A percentile compares a stretch with the other conserved stretches of the same genome.
These are phyloP conservation scores for Oopsacas minuta DNA, from an alignment of 37 sponge, comb jelly and placozoan genomes.

Conservation along the genomic window DNA sequence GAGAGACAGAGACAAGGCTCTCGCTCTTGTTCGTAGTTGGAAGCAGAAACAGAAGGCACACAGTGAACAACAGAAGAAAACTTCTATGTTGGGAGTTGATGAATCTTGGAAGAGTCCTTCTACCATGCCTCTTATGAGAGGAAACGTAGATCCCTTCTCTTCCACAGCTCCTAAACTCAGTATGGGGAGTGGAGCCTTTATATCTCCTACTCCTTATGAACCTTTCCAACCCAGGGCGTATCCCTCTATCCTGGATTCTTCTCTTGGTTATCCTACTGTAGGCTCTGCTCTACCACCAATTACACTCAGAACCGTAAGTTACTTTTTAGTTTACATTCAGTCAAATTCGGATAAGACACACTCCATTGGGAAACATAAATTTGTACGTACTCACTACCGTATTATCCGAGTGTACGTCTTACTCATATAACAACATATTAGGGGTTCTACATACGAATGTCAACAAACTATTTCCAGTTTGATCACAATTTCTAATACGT, in stretches of 20 bases:
- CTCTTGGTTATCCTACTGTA: background rate
- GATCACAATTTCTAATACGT: no score
- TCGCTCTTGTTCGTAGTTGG: slow-evolving; percentile 50
- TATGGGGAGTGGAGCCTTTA: background rate
- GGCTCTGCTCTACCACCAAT: background rate
- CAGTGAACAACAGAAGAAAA: slow-evolving; percentile 40
- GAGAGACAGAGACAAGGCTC: slow-evolving; percentile 38
- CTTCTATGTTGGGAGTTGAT: background rate
- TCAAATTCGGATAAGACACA: no score
- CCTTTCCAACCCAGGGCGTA: slow-evolving; percentile 5
- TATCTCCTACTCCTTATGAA: background rate
- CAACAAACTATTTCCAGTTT: no score
- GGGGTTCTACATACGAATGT: no score
- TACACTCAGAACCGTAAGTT: background rate
- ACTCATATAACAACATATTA: no score
- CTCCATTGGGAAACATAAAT: no score
- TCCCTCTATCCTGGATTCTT: slow-evolving; percentile 5
- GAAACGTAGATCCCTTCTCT: slow-evolving; percentile 59
- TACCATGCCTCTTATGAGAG: slow-evolving; percentile 41
- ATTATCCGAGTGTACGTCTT: no score
- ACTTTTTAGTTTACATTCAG: no score
- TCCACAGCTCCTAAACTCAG: background rate
- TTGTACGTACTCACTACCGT: no score
- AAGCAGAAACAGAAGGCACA: slow-evolving; percentile 44
- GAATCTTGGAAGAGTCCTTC: slow-evolving; percentile 54